Conservation (phyloP, 2,888 invertebrate genomes). For the Cryptophagus acutangulus region DNA sequence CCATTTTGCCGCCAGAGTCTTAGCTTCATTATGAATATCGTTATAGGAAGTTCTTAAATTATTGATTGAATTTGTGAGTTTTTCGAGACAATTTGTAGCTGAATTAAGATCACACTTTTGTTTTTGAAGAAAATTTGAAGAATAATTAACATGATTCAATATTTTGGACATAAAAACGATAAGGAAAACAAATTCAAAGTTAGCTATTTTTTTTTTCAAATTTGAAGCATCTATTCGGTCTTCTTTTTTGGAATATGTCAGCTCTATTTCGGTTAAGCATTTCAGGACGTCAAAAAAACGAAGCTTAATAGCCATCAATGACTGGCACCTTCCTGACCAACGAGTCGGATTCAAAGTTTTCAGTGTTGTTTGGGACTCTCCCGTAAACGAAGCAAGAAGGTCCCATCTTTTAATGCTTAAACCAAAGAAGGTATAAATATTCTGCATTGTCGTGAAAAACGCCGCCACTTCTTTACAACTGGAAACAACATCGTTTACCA, state of each 20-base stretch:
- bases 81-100: too few species aligned
- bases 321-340: conserved; percentile 31
- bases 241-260: conserved; percentile 19
- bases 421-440: conserved; percentile 27
- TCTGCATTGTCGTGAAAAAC: conserved; percentile 24
- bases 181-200: too few species aligned
- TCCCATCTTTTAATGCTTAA: conserved; percentile 32
- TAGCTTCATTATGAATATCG: too few species aligned
- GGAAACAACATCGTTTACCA: conserved; percentile 26
- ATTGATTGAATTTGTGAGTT: too few species aligned
- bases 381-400: conserved; percentile 28
- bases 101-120: too few species aligned
- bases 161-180: too few species aligned
- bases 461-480: conserved; percentile 17
- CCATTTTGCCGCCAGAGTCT: too few species aligned
- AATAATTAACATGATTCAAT: too few species aligned
- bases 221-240: too few species aligned
- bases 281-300: conserved; percentile 26
- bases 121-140: too few species aligned
- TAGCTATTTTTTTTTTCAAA: too few species aligned
- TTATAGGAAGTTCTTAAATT: too few species aligned
- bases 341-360: conserved; percentile 36
- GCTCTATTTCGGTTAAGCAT: conserved; percentile 24
- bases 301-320: conserved; percentile 28
- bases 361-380: conserved; percentile 25